Evolutionary conservation across 2,113 vertebrate species (phyloP), one percentile per base, ranked within the genome.

Genomic region (Aspidoscelis tigris): DNA sequence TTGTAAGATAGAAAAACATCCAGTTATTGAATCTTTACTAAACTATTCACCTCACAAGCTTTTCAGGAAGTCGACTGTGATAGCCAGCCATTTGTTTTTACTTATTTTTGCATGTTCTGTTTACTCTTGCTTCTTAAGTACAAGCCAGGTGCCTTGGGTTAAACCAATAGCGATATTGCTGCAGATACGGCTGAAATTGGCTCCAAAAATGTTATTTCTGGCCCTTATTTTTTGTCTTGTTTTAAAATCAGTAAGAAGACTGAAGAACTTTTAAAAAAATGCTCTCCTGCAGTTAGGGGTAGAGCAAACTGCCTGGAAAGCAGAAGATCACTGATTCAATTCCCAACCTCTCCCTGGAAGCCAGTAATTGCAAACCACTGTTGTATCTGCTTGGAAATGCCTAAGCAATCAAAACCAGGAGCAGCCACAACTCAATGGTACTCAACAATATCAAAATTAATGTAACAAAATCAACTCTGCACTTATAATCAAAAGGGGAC

Each of bases 111-210:
- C 14, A 84, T 64, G 53, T 44, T 33, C 58, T 61, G 58, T 61
- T 61, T 61, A 61, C 58, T 61, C 18, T 70, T 69, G 41, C 14
- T 86, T 64, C 69, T 44, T 33, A n/a, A 80, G 24, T 50, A 50
- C 55, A 64, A 5, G 12, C 0, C 0, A 80, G 1, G 4, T 6
- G 68, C 64, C 55, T 0, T 21, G 41, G 26, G 7, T 66, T 82
- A 68, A 80, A 78, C 21, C 44, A 65, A 20, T n/a, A 76, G 73
- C 39, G 33, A 18, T 7, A 9, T 75, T 65, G 18, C 21, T 76
- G 21, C 44, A 65, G n/a, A 83, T 61, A 11, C 58, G 66, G 7
- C n/a, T 75, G 71, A 47, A 76, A 75, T 53, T 9, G 24, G 21
- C 20, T 83, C 39, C 44, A 69, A 66, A 44, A 50, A 76, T 16